Percentiles rank a stretch among this genome's conserved stretches.
Evolutionary conservation across 2,797 vertebrate genomes (phyloP).

Genomic region (Paguma larvata): DNA sequence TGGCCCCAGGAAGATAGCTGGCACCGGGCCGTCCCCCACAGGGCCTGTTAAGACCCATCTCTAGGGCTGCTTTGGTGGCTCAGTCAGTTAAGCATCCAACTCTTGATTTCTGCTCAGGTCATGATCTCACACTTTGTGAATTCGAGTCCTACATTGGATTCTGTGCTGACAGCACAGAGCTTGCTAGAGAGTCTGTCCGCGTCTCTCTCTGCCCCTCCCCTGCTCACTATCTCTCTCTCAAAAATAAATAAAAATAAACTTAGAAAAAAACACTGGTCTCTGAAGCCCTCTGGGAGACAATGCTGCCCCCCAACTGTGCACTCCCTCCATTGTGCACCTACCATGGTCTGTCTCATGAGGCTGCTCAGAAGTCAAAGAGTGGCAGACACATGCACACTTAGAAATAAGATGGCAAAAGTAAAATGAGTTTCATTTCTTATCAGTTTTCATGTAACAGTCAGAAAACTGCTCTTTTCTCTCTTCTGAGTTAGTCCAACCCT

Average conservation of each 20-base stretch:
- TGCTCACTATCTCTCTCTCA: too few relatives aligned
- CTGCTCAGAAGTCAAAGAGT: not conserved
- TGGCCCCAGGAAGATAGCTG: not conserved
- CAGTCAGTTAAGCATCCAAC: too few relatives aligned
- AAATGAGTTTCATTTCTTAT: not conserved
- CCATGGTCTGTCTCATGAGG: not conserved
- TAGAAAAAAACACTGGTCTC: too few relatives aligned
- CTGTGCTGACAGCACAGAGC: too few relatives aligned
- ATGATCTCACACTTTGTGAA: too few relatives aligned
- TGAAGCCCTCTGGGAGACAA: not conserved
- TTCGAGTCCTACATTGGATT: too few relatives aligned
- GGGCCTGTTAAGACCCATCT: not conserved
- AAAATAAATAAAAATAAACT: too few relatives aligned
- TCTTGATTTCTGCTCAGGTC: too few relatives aligned
- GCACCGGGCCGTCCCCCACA: not conserved
- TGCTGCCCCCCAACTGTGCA: not conserved
- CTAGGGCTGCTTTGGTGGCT: too few relatives aligned
- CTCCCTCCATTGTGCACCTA: too few relatives aligned
- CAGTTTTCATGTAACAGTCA: not conserved
- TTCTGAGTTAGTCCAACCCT: not conserved
- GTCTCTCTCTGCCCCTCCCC: too few relatives aligned
- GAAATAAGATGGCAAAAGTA: not conserved
- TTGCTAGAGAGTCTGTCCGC: too few relatives aligned
- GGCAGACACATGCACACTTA: not conserved
- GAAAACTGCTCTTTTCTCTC: not conserved